Conservation (phyloP, 23 tunicate genomes). For the Styela clava region DNA sequence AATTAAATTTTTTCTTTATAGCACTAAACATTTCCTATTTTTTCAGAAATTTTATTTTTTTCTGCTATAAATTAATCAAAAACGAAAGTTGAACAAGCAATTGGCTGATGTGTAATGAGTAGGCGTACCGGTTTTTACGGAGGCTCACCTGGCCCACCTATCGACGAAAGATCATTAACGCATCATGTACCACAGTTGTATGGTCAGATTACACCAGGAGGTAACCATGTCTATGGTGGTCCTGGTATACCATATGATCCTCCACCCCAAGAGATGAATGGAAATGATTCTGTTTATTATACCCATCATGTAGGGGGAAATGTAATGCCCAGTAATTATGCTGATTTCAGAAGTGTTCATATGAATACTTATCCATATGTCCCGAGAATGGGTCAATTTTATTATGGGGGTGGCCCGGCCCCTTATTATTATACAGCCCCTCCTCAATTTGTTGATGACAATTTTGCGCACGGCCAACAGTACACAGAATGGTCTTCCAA, state of each 20-base stretch:
- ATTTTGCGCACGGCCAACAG: not conserved
- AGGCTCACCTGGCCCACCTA: constrained; percentile 82
- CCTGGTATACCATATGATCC: constrained; percentile 10
- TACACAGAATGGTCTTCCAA: constrained; percentile 20
- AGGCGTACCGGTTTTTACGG: constrained; percentile 51
- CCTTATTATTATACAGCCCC: not conserved
- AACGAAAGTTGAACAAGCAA: not conserved
- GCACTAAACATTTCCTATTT: too few relatives aligned
- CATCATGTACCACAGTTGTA: not conserved
- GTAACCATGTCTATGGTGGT: constrained; percentile 8
- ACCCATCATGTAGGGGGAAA: constrained; percentile 4
- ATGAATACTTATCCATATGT: not conserved
- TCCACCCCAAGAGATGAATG: constrained; percentile 32
- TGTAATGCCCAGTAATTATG: not conserved
- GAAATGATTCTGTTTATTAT: constrained; percentile 1
- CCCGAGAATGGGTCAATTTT: not conserved
- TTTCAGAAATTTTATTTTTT: not conserved
- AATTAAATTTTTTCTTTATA: too few relatives aligned
- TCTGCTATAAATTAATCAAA: not conserved
- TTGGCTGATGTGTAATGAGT: constrained; percentile 59
- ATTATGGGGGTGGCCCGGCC: not conserved
- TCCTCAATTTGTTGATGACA: constrained; percentile 9
- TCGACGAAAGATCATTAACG: not conserved
- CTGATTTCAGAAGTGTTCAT: not conserved
- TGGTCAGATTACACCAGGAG: not conserved